Evolutionary conservation across 2,888 invertebrate species (phyloP), one percentile per base, ranked within the genome.

Genomic region (Diaprepes abbreviatus): DNA sequence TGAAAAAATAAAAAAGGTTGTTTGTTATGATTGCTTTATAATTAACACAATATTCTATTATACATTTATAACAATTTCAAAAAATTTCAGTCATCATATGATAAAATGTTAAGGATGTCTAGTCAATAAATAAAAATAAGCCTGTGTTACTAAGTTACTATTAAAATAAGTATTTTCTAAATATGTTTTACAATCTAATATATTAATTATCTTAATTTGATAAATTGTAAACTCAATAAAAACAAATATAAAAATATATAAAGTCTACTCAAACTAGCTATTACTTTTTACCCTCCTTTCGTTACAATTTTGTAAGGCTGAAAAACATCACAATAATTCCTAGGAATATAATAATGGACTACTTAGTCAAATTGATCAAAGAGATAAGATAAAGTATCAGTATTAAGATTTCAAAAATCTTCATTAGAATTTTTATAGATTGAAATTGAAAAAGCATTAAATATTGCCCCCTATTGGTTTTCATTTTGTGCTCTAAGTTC

Each of bases 291-390:
- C 28, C 33, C 40, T 43, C 50, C 28, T 35, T 59, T 57, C 57
- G 55, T 66, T 50, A 58, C 66, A 28, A 24, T 40, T 58, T 43
- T 64, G 45, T 69, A 69, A 69, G 69, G 69, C 69, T 69, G 50
- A 54, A 58, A 63, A 68, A 68, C 55, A 68, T 68, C 68, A 68
- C 68, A 67, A 62, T 48, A 57, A 60, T 68, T 68, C 35, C 63
- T 63, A 68, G 35, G 38, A 59, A 59, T 64, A 40, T 21, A 55
- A 16, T 54, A 16, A 24, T 50, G 28, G 24, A 50, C 45, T 45
- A 45, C n/a, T 6, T n/a, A 45, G 45, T 45, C 12, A 45, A 45
- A 24, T 45, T 6, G n/a, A 35, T n/a, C 35, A 10, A 2, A 31
- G 14, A 5, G n/a, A 9, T 24, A 48, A 9, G 7, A 21, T 21